Conservation (phyloP, 2,113 vertebrate genomes). For the Oryctolagus cuniculus region mOryCun1.1 NC_091441.1:75254501-75255000, state of each 20-base stretch:
- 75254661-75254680: not conserved
- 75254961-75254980: not conserved
- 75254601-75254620: slow-evolving; percentile 57
- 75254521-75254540: slow-evolving; percentile 52
- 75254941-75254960: not conserved
- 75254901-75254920: not conserved
- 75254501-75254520: not conserved
- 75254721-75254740: not conserved
- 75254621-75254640: slow-evolving; percentile 50
- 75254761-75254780: slow-evolving; percentile 50
- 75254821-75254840: not conserved
- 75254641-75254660: not conserved
- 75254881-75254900: not conserved
- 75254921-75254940: not conserved
- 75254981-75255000: not conserved
- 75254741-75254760: not conserved
- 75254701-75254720: not conserved
- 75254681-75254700: not conserved
- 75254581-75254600: slow-evolving; percentile 22
- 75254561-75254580: slow-evolving; percentile 63
- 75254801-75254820: not conserved
- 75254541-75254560: slow-evolving; percentile 75
- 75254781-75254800: not conserved
- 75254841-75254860: not conserved
- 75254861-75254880: not conserved